phyloP scores from a whole-genome alignment of 2,113 vertebrate genomes.

The Nibea albiflora region DNA sequence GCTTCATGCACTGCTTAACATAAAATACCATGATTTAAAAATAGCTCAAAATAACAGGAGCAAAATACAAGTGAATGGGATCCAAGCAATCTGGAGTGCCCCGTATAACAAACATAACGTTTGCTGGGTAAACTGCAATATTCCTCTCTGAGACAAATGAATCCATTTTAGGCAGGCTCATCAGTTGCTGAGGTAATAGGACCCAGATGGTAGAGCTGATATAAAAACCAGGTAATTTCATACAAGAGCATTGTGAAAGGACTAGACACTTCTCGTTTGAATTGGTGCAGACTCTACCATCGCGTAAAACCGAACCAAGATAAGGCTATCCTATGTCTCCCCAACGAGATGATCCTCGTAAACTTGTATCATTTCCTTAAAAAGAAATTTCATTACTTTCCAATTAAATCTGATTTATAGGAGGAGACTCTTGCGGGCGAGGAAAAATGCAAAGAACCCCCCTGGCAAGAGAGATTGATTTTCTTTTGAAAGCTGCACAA shows the following conservation, averaged over 20 bases:
- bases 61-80: conserved; percentile 42
- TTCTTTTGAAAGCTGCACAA: conserved; percentile 45
- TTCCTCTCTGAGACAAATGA: conserved; percentile 61
- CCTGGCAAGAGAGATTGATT: conserved; percentile 36
- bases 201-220: conserved; percentile 74
- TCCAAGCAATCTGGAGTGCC: conserved; percentile 40
- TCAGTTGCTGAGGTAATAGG: conserved; percentile 66
- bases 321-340: conserved; percentile 58
- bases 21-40: too few species aligned
- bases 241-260: conserved; percentile 54
- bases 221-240: conserved; percentile 74
- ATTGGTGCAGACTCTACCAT: conserved; percentile 33
- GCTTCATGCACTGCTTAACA: background rate
- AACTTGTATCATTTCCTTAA: conserved; percentile 61
- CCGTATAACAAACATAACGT: conserved; percentile 55
- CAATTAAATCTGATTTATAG: conserved; percentile 58
- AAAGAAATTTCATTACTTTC: conserved; percentile 66
- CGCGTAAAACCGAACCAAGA: conserved; percentile 45
- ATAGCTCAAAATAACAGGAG: background rate
- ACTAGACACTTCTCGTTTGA: conserved; percentile 45
- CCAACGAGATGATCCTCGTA: conserved; percentile 43
- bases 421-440: conserved; percentile 14
- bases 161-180: conserved; percentile 56
- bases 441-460: conserved; percentile 29
- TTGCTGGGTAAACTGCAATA: conserved; percentile 40